Percentiles rank a stretch among this genome's conserved stretches.
phyloP scores from a whole-genome alignment of 2,888 invertebrate genomes.

The Liopterus haemorrhoidalis region DNA sequence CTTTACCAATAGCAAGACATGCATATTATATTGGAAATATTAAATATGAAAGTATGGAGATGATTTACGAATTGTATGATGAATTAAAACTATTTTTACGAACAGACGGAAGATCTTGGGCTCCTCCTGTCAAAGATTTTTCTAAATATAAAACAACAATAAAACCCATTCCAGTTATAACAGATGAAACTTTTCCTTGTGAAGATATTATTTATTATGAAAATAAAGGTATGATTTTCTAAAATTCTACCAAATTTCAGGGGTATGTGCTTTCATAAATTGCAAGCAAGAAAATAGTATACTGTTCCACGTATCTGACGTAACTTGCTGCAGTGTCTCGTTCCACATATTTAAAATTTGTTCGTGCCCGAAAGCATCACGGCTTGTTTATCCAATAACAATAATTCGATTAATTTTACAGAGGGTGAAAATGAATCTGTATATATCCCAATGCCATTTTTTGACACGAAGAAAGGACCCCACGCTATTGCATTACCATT shows the following conservation, averaged over 20 bases:
- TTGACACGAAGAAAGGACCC: conserved; percentile 52
- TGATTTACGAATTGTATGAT: conserved; percentile 51
- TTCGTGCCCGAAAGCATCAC: not conserved
- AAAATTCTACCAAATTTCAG: too few relatives aligned
- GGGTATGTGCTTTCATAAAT: too few relatives aligned
- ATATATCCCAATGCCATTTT: conserved; percentile 52
- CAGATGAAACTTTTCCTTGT: conserved; percentile 28
- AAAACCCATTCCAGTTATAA: not conserved
- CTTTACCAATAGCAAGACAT: conserved; percentile 55
- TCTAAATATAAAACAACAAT: not conserved
- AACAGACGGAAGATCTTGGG: conserved; percentile 58
- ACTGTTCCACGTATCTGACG: too few relatives aligned
- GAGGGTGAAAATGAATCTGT: conserved; percentile 8
- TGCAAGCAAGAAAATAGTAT: too few relatives aligned
- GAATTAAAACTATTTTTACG: conserved; percentile 53
- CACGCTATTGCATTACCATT: conserved; percentile 59
- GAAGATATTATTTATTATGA: conserved; percentile 28
- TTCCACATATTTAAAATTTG: not conserved
- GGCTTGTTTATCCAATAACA: not conserved
- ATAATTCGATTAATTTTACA: not conserved
- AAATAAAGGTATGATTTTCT: not conserved
- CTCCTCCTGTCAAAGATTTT: conserved; percentile 33
- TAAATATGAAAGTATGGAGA: conserved; percentile 50
- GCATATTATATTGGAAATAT: conserved; percentile 59
- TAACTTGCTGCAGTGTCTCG: too few relatives aligned